Base-by-base conservation (phyloP, 1,140 invertebrate genomes). In the Adelges cooleyi region DNA sequence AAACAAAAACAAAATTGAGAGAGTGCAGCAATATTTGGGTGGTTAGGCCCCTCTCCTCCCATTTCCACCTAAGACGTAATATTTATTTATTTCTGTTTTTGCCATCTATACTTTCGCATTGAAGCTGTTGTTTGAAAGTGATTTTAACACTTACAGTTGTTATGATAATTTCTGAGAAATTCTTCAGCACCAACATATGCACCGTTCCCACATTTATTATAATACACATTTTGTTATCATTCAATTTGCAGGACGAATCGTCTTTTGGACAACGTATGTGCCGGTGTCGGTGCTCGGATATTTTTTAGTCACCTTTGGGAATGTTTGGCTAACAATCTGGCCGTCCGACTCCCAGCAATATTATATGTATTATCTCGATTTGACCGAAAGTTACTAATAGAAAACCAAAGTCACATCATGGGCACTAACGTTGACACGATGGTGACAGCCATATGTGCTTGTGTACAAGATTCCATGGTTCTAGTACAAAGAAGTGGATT, bases 291-390 rank as follows among this genome's bases (percentile, higher is more conserved):
- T 56, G 77, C 82, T 1, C 80, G 79, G 67, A 85, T 86, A 71
- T 95, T 94, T 76, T 95, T 92, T 75, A 86, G 86, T 0, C 90
- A 89, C 71, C 76, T 95, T 2, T 95, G 92, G 92, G 86, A 93
- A 71, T 89, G 87, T 72, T 80, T 94, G 20, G 80, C 86, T 27
- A 85, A 85, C 27, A 91, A 90, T 77, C 85, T 88, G 20, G 82
- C 82, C 6, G 86, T 94, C n/a, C 80, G 92, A 50, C 77, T 93
- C 67, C 87, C 89, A 5, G 92, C 89, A 17, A 85, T 92, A 67
- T 84, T 82, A 20, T 95, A 87, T 73, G 81, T 92, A 29, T 77
- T 91, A 56, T 78, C 80, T 18, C 90, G 93, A 76, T 93, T 89
- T 69, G 90, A 92, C 72, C 86, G 85, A 71, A 88, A 86, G 69